Conservation (phyloP, 2,888 invertebrate genomes). For the Muschampia plurimacula region DNA sequence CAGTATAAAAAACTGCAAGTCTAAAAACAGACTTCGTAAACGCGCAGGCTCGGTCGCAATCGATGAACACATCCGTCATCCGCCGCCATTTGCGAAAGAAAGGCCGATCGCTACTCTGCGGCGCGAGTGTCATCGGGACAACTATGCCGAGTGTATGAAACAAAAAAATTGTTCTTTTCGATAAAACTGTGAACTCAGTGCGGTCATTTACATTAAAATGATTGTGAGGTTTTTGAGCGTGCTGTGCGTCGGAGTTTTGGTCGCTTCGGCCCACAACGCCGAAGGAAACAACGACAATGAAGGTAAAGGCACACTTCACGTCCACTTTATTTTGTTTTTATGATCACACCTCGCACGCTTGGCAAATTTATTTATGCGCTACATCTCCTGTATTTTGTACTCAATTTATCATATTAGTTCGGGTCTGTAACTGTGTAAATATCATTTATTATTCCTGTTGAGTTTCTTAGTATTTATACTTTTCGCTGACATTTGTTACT, state of each 20-base stretch:
- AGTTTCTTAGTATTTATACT: too few species aligned
- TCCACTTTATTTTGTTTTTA: slow-evolving; percentile 48
- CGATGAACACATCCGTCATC: slow-evolving; percentile 85
- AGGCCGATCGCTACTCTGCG: slow-evolving; percentile 75
- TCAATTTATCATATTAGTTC: background rate
- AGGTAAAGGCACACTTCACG: slow-evolving; percentile 62
- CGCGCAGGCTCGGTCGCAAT: slow-evolving; percentile 71
- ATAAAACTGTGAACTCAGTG: slow-evolving; percentile 79
- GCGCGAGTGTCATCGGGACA: slow-evolving; percentile 79
- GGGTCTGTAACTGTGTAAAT: background rate
- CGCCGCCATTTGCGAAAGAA: slow-evolving; percentile 84
- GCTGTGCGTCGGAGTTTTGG: slow-evolving; percentile 81
- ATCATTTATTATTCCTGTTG: background rate
- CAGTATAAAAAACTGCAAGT: slow-evolving; percentile 39
- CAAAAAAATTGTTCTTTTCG: slow-evolving; percentile 69
- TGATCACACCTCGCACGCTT: slow-evolving; percentile 10
- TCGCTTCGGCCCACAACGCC: slow-evolving; percentile 75
- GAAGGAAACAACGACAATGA: slow-evolving; percentile 83
- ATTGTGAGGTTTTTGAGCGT: slow-evolving; percentile 84
- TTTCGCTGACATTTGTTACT: background rate
- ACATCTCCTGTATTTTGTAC: background rate
- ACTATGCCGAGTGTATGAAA: slow-evolving; percentile 77
- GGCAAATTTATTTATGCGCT: slow-evolving; percentile 2
- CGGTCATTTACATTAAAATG: slow-evolving; percentile 75
- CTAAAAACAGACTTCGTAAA: slow-evolving; percentile 61